Evolutionary conservation across 1,140 invertebrate species (phyloP).

Genomic region (Aphelinus certus): DNA sequence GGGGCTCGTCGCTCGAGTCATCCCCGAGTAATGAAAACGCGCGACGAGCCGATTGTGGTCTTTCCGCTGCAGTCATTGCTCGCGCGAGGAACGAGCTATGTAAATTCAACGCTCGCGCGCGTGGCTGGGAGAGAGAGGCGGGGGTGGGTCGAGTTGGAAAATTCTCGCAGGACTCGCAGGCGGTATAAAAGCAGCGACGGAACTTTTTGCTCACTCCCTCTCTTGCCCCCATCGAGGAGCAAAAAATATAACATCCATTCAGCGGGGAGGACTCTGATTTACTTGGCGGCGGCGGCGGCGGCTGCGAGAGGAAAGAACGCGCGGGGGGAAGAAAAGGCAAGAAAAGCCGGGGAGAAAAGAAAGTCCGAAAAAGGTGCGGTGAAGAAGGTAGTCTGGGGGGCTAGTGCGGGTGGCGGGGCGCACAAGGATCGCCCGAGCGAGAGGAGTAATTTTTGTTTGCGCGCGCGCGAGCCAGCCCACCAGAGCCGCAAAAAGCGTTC

Average conservation of each 20-base stretch:
- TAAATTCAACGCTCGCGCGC: constrained; percentile 4
- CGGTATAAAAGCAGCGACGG: background rate
- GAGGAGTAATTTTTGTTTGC: constrained; percentile 15
- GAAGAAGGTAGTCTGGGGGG: background rate
- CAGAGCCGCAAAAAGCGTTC: background rate
- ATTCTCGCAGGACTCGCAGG: background rate
- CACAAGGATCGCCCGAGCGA: background rate
- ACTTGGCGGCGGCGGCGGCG: background rate
- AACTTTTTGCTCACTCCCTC: background rate
- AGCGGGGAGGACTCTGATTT: constrained; percentile 7
- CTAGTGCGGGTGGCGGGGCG: background rate
- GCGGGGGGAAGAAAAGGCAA: background rate
- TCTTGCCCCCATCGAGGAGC: background rate
- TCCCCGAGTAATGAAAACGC: constrained; percentile 12
- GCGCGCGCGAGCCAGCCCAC: background rate
- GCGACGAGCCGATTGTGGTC: background rate
- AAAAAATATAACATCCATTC: constrained; percentile 14
- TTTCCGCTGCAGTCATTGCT: constrained; percentile 7
- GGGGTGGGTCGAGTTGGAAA: background rate
- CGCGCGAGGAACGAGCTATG: background rate
- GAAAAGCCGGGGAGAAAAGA: constrained; percentile 1
- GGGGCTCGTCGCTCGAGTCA: background rate
- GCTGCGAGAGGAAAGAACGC: no score
- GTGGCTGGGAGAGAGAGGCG: no score
- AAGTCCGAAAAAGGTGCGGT: constrained; percentile 14